A percentile compares a stretch with the other conserved stretches of the same genome.
Evolutionary conservation across 2,113 vertebrate genomes (phyloP).

Genomic region (Mesembrinibis cayennensis): DNA sequence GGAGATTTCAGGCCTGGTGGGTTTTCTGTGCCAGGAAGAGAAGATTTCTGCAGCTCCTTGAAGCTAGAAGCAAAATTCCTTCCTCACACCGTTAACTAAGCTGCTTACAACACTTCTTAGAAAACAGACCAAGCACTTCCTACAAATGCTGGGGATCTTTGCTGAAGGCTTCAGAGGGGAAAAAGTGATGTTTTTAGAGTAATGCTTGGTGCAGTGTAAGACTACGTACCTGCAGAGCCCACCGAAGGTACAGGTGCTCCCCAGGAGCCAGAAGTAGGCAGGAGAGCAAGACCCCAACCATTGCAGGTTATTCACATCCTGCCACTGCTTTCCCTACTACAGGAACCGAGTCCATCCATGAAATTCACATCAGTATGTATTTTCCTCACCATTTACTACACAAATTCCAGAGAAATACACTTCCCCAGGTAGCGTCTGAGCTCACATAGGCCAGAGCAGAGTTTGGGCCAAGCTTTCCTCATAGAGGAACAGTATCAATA

Average conservation of each 20-base stretch:
- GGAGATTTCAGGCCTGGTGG: background rate
- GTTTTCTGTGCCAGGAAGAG: background rate
- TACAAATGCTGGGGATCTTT: background rate
- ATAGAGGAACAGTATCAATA: background rate
- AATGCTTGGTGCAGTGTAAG: background rate
- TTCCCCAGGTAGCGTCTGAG: fast-evolving
- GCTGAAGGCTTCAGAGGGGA: background rate
- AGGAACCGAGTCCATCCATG: background rate
- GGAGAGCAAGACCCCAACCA: background rate
- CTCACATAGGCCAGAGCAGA: background rate
- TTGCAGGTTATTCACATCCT: fast-evolving
- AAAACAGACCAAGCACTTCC: background rate
- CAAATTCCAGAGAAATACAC: background rate
- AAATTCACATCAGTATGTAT: background rate
- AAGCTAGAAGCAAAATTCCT: background rate
- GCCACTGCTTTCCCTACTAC: background rate
- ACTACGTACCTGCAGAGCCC: background rate
- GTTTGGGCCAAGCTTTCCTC: background rate
- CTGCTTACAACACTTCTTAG: background rate
- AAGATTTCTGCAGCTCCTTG: background rate
- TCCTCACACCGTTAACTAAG: background rate
- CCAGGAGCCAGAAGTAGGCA: background rate
- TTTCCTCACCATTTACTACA: background rate
- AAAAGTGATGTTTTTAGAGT: background rate
- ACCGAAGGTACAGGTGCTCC: background rate